Conservation (phyloP, 2,888 invertebrate genomes). For the Pollenia labialis region DNA sequence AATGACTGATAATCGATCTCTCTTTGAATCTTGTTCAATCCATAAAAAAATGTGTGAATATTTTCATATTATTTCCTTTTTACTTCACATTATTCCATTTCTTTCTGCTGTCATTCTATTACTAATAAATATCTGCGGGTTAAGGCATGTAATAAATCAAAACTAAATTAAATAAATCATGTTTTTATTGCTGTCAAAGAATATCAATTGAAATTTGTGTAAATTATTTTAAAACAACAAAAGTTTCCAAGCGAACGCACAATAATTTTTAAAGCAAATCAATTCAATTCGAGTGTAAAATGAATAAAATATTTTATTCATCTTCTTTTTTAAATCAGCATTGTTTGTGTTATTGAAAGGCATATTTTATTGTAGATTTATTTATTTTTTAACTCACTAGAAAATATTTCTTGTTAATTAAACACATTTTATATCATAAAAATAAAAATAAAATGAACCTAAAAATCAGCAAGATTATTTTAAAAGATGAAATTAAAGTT, state of each 20-base stretch:
- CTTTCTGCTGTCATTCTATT: no score
- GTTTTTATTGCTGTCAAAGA: conserved; percentile 36
- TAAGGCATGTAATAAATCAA: conserved; percentile 11
- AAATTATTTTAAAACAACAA: conserved; percentile 8
- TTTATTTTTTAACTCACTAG: background rate
- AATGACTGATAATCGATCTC: background rate
- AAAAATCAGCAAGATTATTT: no score
- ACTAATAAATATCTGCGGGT: background rate
- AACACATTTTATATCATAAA: no score
- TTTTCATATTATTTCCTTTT: background rate
- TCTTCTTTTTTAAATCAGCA: no score
- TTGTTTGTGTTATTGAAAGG: no score
- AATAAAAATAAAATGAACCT: no score
- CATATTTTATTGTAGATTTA: background rate
- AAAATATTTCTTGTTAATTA: background rate
- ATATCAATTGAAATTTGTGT: conserved; percentile 36
- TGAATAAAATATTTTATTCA: background rate
- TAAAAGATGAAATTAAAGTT: no score
- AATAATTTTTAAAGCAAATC: conserved; percentile 26
- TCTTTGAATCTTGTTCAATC: background rate
- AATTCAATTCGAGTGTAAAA: conserved; percentile 10
- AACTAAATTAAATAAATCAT: conserved; percentile 41
- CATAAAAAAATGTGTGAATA: no score
- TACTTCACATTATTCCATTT: background rate
- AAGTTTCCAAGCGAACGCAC: conserved; percentile 32